Percentiles rank a stretch among this genome's conserved stretches.
Conservation (phyloP, 2,113 vertebrate genomes). For the Aspiorhynchus laticeps region DNA sequence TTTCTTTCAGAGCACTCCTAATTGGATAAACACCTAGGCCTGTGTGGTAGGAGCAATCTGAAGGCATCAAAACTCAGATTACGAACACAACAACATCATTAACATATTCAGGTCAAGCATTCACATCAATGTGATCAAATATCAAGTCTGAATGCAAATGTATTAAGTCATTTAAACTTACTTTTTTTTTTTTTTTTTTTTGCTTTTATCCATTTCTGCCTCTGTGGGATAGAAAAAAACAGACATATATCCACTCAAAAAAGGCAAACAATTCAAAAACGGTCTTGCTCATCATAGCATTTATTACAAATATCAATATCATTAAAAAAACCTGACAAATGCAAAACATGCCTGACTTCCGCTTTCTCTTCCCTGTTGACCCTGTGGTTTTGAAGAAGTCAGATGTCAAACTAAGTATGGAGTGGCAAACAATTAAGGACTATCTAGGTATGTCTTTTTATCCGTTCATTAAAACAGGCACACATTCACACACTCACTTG, state of each 20-base stretch:
- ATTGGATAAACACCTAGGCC: background rate
- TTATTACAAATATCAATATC: background rate
- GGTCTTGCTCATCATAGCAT: background rate
- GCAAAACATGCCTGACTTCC: constrained; percentile 1
- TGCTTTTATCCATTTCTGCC: background rate
- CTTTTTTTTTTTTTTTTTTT: background rate
- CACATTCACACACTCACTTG: background rate
- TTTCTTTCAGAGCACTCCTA: constrained; percentile 3
- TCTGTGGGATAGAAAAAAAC: background rate
- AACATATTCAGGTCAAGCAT: constrained; percentile 12
- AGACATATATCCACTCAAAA: background rate
- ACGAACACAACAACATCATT: background rate
- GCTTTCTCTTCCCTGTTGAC: background rate
- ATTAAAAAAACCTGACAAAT: background rate
- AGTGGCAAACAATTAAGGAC: too few relatives aligned
- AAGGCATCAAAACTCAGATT: constrained; percentile 14
- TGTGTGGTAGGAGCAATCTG: constrained; percentile 6
- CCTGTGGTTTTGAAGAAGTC: background rate
- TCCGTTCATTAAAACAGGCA: background rate
- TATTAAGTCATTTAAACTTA: constrained; percentile 1
- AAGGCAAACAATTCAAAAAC: background rate
- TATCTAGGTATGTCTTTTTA: too few relatives aligned
- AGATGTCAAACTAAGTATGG: too few relatives aligned
- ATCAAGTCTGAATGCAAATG: constrained; percentile 9
- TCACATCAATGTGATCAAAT: constrained; percentile 7